phyloP scores from a whole-genome alignment of 2,888 invertebrate genomes.

The Volucella zonaria region DNA sequence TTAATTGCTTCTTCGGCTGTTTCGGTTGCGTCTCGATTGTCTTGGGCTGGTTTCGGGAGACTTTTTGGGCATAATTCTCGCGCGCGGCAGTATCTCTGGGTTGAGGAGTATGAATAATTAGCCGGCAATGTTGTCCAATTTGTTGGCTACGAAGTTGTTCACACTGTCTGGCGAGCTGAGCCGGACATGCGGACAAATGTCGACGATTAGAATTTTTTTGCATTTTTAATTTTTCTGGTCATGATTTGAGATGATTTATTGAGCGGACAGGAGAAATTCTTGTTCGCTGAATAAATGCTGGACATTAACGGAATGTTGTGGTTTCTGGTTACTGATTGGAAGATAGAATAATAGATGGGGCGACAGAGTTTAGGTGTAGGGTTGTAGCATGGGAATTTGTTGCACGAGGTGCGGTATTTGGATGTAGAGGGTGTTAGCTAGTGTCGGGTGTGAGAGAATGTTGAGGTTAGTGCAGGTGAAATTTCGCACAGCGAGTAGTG shows the following conservation, averaged over 20 bases:
- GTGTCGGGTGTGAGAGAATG: too few relatives aligned
- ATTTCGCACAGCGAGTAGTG: too few relatives aligned
- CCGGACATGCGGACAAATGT: constrained; percentile 44
- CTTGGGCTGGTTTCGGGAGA: constrained; percentile 15
- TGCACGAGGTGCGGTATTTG: constrained; percentile 14
- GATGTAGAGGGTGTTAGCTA: neutral
- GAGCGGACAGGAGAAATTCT: neutral
- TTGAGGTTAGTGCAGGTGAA: neutral
- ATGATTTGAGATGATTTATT: constrained; percentile 48
- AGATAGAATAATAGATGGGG: constrained; percentile 16
- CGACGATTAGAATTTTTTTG: constrained; percentile 50
- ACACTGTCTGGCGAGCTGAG: constrained; percentile 17
- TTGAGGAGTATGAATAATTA: constrained; percentile 49
- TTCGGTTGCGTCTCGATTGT: too few relatives aligned
- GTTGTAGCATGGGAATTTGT: constrained; percentile 14
- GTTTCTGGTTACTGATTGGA: constrained; percentile 28
- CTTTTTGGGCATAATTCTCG: constrained; percentile 1
- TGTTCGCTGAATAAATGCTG: constrained; percentile 21
- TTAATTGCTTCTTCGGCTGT: constrained; percentile 35
- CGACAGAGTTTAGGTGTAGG: neutral
- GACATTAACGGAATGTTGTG: constrained; percentile 11
- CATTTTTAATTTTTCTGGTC: constrained; percentile 34
- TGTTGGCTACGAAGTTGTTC: constrained; percentile 26
- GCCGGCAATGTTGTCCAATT: constrained; percentile 44
- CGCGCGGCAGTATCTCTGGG: too few relatives aligned